Conservation (phyloP, 2,797 vertebrate species). For the Spinus pinus region DNA sequence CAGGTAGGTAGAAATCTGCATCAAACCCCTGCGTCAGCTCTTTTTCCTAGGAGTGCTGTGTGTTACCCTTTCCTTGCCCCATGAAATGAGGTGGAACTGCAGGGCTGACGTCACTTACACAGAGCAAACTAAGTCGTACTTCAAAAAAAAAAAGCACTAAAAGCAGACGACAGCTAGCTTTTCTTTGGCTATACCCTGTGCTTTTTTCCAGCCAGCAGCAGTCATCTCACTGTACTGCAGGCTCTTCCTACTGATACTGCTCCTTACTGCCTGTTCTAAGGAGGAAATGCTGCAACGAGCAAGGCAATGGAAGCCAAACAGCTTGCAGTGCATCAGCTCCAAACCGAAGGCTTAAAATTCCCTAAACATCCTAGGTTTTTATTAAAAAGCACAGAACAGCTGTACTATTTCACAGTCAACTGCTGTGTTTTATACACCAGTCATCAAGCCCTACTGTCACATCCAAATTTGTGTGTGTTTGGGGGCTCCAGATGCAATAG, state of each 20-base stretch:
- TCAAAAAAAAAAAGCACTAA: background rate
- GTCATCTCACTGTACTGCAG: background rate
- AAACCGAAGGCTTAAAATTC: background rate
- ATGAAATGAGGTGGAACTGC: background rate
- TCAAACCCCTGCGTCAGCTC: background rate
- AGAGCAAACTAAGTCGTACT: background rate
- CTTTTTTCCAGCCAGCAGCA: background rate
- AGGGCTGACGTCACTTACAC: background rate
- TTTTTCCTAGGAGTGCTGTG: background rate
- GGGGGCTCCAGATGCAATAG: background rate
- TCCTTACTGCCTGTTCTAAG: background rate
- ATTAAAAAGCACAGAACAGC: background rate
- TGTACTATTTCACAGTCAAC: background rate
- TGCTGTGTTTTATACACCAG: background rate
- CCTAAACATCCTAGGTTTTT: background rate
- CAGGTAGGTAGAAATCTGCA: slow-evolving; percentile 21
- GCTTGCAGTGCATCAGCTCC: background rate
- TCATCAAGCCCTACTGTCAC: background rate
- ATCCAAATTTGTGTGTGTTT: background rate
- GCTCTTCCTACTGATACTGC: background rate
- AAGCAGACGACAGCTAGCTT: background rate
- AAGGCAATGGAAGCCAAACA: background rate
- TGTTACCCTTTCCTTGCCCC: background rate
- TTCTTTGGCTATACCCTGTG: background rate
- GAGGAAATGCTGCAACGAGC: background rate